Conservation (phyloP, 2,797 vertebrate genomes). For the Apogon talboti region DNA sequence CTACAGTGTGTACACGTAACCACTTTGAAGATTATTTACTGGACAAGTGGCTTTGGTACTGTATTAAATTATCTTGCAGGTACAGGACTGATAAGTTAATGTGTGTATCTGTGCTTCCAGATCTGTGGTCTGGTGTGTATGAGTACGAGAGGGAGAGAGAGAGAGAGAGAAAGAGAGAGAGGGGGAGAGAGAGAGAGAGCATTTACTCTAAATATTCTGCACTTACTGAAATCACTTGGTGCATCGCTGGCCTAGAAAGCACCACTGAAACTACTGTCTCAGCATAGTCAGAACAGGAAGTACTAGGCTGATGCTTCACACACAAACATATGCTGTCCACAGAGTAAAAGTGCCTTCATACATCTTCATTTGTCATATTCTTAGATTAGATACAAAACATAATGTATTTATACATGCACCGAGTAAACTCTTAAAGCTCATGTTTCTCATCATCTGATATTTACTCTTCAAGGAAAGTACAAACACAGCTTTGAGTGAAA, state of each 20-base stretch:
- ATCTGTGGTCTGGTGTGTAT: not conserved
- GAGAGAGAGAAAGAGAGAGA: too few species aligned
- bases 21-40: constrained; percentile 2
- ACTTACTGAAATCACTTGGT: constrained; percentile 22
- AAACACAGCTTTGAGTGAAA: not conserved
- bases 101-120: not conserved
- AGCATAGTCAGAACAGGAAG: constrained; percentile 30
- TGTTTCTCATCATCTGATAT: not conserved
- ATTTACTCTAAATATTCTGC: constrained; percentile 11
- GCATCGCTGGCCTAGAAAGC: constrained; percentile 45
- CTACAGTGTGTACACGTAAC: not conserved
- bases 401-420: constrained; percentile 19
- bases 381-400: constrained; percentile 35
- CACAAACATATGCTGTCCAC: not conserved
- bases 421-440: constrained; percentile 3
- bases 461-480: not conserved
- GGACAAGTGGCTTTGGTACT: not conserved
- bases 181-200: not conserved
- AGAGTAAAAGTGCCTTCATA: constrained; percentile 16
- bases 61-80: not conserved
- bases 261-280: constrained; percentile 27
- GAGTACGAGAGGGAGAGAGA: too few species aligned
- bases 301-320: constrained; percentile 5
- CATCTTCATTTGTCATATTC: constrained; percentile 30
- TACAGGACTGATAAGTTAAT: constrained; percentile 1